A percentile compares a stretch with the other conserved stretches of the same genome.
phyloP scores from a whole-genome alignment of 2,888 invertebrate species.

The Shargacucullia verbasci region DNA sequence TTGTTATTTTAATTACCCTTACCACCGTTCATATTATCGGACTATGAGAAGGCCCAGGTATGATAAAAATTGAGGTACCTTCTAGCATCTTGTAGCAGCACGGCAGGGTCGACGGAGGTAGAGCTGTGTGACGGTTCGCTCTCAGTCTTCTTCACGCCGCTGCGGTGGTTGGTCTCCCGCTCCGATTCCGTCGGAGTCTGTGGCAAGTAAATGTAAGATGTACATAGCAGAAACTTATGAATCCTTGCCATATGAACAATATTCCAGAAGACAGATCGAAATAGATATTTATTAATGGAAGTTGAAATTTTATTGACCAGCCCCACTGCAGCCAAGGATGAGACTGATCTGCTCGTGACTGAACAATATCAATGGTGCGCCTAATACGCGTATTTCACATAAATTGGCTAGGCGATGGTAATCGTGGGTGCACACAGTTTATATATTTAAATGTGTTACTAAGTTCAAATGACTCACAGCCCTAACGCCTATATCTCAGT shows the following conservation, averaged over 20 bases:
- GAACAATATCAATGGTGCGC: conserved; percentile 3
- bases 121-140: conserved; percentile 88
- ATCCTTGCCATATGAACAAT: conserved; percentile 12
- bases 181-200: conserved; percentile 67
- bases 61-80: conserved; percentile 64
- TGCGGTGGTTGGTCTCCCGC: conserved; percentile 63
- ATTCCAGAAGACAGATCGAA: background rate
- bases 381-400: conserved; percentile 1
- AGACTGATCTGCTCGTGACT: too few relatives aligned
- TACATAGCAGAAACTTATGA: conserved; percentile 4
- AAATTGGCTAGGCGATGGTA: conserved; percentile 1
- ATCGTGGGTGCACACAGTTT: conserved; percentile 22
- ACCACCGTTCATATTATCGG: too few relatives aligned
- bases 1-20: too few relatives aligned
- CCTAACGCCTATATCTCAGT: background rate
- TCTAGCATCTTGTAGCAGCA: conserved; percentile 89
- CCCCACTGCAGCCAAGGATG: background rate
- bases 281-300: too few relatives aligned
- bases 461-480: conserved; percentile 22
- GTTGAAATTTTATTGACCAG: too few relatives aligned
- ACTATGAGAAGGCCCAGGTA: too few relatives aligned
- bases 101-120: conserved; percentile 81
- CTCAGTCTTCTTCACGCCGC: conserved; percentile 85
- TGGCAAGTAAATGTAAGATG: conserved; percentile 24
- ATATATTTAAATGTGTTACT: conserved; percentile 35